Base-by-base conservation (phyloP, 2,797 vertebrate genomes). In the Falco columbarius region DNA sequence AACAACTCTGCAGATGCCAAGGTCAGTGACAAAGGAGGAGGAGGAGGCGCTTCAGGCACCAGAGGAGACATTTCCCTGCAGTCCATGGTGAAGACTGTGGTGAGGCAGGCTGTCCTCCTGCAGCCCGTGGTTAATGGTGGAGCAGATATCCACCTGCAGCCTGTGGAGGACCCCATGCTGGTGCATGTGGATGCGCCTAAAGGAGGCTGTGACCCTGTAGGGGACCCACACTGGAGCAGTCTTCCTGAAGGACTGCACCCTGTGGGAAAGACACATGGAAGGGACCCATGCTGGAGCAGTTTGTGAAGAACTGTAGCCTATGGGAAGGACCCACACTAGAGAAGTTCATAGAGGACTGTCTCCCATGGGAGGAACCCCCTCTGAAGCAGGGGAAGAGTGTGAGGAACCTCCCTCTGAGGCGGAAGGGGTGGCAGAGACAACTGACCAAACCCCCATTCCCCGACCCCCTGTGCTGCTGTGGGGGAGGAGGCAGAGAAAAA, bases 301-400 rank as follows among this genome's bases (percentile, higher is more conserved):
- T n/a, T 14, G 7, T n/a, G 30, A 62, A 44, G 42, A 65, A 12
- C 42, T 46, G 63, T 7, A 65, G 42, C 30, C 44, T 2, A 0
- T 59, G 30, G 30, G 13, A 40, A 58, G 22, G 13, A 16, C 40
- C 44, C 21, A 42, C 18, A 8, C 9, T 74, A 19, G 42, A 58
- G 32, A 36, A 46, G 10, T 46, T 58, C 32, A 29, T 34, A 40
- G 13, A 21, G 14, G 18, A 16, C 56, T 51, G 79, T 23, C 20
- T 61, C 16, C 32, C 5, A 5, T 44, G 38, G 27, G 15, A 62
- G 14, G 9, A 9, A 44, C 2, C 2, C 9, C 10, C 0, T 2
- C 3, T 81, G 30, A 9, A 10, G 17, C 6, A 20, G 17, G 21
- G 4, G 6, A 81, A 17, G 29, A 58, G 8, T 7, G 12, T 47